phyloP scores from a whole-genome alignment of 2,888 invertebrate genomes.

The Drosophila kuntzei region DNA sequence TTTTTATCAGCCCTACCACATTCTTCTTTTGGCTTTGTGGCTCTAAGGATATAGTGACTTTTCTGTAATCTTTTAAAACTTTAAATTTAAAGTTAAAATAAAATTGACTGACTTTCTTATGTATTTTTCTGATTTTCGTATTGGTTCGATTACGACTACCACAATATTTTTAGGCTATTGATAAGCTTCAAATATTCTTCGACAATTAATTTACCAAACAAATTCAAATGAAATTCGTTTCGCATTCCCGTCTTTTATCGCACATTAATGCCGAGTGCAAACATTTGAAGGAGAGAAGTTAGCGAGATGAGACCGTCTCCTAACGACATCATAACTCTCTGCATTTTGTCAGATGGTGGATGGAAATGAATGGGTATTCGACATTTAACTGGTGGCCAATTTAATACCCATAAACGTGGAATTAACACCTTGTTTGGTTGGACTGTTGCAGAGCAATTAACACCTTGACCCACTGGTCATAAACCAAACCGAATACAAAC shows the following conservation, averaged over 20 bases:
- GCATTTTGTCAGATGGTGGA: slow-evolving; percentile 25
- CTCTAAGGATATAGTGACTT: slow-evolving; percentile 16
- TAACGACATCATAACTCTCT: slow-evolving; percentile 68
- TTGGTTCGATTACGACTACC: slow-evolving; percentile 3
- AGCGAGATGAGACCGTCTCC: slow-evolving; percentile 27
- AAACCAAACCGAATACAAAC: slow-evolving; percentile 34
- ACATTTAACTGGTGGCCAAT: slow-evolving; percentile 66
- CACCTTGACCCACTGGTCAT: slow-evolving; percentile 71
- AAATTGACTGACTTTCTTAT: neutral
- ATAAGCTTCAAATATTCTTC: slow-evolving; percentile 4
- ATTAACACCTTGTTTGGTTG: slow-evolving; percentile 81
- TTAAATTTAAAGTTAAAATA: slow-evolving; percentile 37
- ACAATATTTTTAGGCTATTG: slow-evolving; percentile 1
- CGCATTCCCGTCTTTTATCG: slow-evolving; percentile 38
- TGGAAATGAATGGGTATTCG: slow-evolving; percentile 20
- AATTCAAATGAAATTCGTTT: slow-evolving; percentile 26
- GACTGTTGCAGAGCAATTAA: slow-evolving; percentile 72
- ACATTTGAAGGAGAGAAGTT: slow-evolving; percentile 35
- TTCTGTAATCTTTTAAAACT: neutral
- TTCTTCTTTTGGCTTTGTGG: slow-evolving; percentile 17
- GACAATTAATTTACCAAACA: slow-evolving; percentile 57
- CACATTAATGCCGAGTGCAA: slow-evolving; percentile 28
- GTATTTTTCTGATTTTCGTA: neutral
- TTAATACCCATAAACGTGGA: slow-evolving; percentile 75
- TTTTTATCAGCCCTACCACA: slow-evolving; percentile 53